Percentiles rank a stretch among this genome's conserved stretches.
phyloP scores from a whole-genome alignment of 1,140 invertebrate species.

The Drosophila tristis region DNA sequence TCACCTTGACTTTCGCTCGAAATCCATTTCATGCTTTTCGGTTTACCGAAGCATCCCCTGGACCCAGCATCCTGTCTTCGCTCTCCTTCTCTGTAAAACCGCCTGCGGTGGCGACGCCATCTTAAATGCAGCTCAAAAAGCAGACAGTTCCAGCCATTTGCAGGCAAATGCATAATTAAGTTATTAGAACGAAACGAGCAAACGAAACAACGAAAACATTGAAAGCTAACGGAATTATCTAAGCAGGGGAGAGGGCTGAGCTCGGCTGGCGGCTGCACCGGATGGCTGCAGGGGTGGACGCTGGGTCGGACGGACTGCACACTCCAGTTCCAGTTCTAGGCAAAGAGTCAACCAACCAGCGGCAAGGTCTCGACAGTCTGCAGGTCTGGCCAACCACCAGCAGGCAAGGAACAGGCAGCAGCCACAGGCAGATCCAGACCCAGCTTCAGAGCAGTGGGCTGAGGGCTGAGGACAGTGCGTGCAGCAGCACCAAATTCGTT shows the following conservation, averaged over 20 bases:
- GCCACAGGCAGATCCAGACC: neutral
- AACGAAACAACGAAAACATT: constrained; percentile 45
- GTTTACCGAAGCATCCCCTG: constrained; percentile 28
- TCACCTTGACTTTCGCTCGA: constrained; percentile 6
- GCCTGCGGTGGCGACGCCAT: constrained; percentile 54
- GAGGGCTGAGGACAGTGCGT: constrained; percentile 42
- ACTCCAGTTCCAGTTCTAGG: neutral
- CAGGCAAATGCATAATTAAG: constrained; percentile 76
- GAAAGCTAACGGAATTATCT: constrained; percentile 74
- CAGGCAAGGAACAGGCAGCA: constrained; percentile 32
- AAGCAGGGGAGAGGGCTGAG: constrained; percentile 45
- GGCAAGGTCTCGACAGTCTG: constrained; percentile 32
- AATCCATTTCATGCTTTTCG: constrained; percentile 47
- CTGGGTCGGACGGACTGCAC: constrained; percentile 12
- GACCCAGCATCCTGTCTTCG: constrained; percentile 6
- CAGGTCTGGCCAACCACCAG: constrained; percentile 73
- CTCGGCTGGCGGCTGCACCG: constrained; percentile 14
- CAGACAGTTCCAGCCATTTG: constrained; percentile 60
- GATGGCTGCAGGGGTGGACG: constrained; percentile 22
- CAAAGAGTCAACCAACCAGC: constrained; percentile 58
- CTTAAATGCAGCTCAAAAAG: constrained; percentile 55
- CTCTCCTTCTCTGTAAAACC: constrained; percentile 2
- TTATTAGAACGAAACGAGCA: constrained; percentile 52
- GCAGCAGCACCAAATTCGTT: constrained; percentile 55
- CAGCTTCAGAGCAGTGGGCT: too few species aligned